A percentile compares a stretch with the other conserved stretches of the same genome.
Conservation (phyloP, 53 echinoderm and acorn worm species). For the Glandiceps talaboti region DNA sequence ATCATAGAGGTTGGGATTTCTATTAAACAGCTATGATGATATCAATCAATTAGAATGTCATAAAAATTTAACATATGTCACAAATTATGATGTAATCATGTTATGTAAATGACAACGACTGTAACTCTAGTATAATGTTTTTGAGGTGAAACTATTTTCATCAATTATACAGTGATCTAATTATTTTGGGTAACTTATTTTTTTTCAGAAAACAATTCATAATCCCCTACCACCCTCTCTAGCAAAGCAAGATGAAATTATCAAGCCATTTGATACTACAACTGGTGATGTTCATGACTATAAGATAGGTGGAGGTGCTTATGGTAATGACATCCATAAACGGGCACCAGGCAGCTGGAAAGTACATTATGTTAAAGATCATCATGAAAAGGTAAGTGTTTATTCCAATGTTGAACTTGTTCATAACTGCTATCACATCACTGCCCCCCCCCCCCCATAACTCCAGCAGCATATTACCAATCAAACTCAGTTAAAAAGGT, state of each 20-base stretch:
- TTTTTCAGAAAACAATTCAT: conserved; percentile 62
- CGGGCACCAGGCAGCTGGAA: conserved; percentile 98
- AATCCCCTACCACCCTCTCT: conserved; percentile 85
- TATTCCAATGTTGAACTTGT: not conserved
- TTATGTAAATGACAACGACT: no score
- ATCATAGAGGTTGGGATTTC: no score
- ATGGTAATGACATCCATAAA: conserved; percentile 59
- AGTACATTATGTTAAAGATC: conserved; percentile 80
- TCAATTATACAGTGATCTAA: not conserved
- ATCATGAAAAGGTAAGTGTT: conserved; percentile 68
- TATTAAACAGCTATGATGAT: no score
- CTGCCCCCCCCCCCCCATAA: no score
- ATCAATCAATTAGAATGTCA: no score
- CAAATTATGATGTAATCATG: no score
- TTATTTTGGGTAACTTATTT: no score
- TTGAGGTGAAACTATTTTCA: not conserved
- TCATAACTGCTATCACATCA: no score
- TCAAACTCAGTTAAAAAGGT: no score
- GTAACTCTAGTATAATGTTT: no score
- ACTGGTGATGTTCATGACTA: conserved; percentile 77
- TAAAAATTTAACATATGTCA: no score
- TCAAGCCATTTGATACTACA: conserved; percentile 88
- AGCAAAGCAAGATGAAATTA: conserved; percentile 98
- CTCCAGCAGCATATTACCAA: no score
- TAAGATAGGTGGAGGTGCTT: conserved; percentile 69